A percentile compares a stretch with the other conserved stretches of the same genome.
Evolutionary conservation across 2,888 invertebrate genomes (phyloP).

Genomic region (Plusia festucae): DNA sequence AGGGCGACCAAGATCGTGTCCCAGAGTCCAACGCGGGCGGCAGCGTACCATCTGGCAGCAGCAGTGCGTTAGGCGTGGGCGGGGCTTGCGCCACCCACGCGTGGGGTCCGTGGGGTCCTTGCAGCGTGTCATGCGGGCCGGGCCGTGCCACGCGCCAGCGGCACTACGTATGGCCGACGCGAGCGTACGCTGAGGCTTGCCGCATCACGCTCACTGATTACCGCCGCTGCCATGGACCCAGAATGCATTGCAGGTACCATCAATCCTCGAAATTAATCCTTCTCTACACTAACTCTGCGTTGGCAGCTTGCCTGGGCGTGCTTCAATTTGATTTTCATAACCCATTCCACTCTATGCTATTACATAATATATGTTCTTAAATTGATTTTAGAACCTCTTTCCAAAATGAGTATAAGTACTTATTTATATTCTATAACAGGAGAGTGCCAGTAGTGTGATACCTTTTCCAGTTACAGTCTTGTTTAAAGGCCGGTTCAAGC

Average conservation of each 20-base stretch:
- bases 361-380: too few species aligned
- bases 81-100: constrained; percentile 91
- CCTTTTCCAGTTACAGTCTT: too few species aligned
- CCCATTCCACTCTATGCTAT: too few species aligned
- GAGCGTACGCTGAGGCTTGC: constrained; percentile 89
- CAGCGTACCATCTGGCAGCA: constrained; percentile 14
- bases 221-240: constrained; percentile 84
- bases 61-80: constrained; percentile 66
- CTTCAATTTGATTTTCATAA: too few species aligned
- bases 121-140: constrained; percentile 94
- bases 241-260: constrained; percentile 83
- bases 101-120: constrained; percentile 95
- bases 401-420: too few species aligned
- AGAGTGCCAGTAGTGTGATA: too few species aligned
- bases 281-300: too few species aligned
- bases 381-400: too few species aligned
- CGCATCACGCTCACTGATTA: constrained; percentile 89
- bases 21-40: constrained; percentile 36
- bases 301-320: too few species aligned
- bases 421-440: too few species aligned
- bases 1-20: constrained; percentile 18
- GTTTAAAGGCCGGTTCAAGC: too few species aligned
- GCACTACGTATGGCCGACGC: constrained; percentile 84
- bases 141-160: constrained; percentile 92
- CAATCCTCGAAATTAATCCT: too few species aligned